A percentile compares a stretch with the other conserved stretches of the same genome.
phyloP scores from a whole-genome alignment of 2,888 invertebrate genomes.

The Syrphus vitripennis region DNA sequence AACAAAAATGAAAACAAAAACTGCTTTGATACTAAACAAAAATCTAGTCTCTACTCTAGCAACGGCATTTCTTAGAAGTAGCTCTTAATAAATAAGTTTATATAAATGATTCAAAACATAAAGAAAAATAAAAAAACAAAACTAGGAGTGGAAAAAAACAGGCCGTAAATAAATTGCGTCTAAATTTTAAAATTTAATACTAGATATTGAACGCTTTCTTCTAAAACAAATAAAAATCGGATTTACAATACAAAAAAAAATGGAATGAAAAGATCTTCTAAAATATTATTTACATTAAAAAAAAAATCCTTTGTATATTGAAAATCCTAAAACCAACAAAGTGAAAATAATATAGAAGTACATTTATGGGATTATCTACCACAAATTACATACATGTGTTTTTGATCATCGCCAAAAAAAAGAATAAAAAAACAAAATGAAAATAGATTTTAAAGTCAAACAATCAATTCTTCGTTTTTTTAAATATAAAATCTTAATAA shows the following conservation, averaged over 20 bases:
- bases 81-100: constrained; percentile 22
- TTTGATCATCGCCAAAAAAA: constrained; percentile 31
- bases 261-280: constrained; percentile 10
- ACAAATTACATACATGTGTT: constrained; percentile 6
- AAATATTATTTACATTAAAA: constrained; percentile 5
- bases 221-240: constrained; percentile 24
- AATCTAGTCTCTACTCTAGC: constrained; percentile 64
- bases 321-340: constrained; percentile 22
- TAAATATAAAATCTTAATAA: constrained; percentile 45
- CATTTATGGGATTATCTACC: neutral
- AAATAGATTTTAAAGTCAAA: constrained; percentile 44
- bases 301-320: constrained; percentile 43
- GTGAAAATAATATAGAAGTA: constrained; percentile 23
- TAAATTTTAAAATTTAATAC: constrained; percentile 50
- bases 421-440: neutral
- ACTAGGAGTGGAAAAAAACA: constrained; percentile 7
- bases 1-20: constrained; percentile 43
- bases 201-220: constrained; percentile 62
- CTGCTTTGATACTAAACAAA: constrained; percentile 63
- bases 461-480: constrained; percentile 55
- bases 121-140: constrained; percentile 13
- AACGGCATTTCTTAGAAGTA: constrained; percentile 68
- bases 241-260: constrained; percentile 22
- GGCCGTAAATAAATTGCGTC: constrained; percentile 25
- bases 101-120: neutral